Conservation (phyloP, 2,797 vertebrate species). For the Etheostoma nigrum region DNA sequence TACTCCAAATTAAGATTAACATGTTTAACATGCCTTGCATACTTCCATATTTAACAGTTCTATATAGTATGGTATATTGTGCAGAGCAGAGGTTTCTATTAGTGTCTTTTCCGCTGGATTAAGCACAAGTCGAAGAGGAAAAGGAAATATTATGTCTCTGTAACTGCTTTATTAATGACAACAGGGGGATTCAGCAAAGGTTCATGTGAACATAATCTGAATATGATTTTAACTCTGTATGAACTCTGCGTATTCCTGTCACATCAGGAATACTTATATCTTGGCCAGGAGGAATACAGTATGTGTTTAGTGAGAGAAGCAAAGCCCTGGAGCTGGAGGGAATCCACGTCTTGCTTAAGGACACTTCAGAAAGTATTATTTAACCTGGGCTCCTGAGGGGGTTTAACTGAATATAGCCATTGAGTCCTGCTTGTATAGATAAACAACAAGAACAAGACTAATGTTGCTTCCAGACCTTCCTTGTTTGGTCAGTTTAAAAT, state of each 20-base stretch:
- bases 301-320: neutral
- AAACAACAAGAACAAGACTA: neutral
- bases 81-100: slow-evolving; percentile 6
- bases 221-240: slow-evolving; percentile 9
- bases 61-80: neutral
- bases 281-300: neutral
- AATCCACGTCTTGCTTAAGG: neutral
- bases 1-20: slow-evolving; percentile 12
- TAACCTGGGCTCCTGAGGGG: too few relatives aligned
- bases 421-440: neutral
- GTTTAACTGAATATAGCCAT: neutral
- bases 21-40: slow-evolving; percentile 1
- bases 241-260: neutral
- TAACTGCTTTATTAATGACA: slow-evolving; percentile 51
- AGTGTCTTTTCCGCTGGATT: slow-evolving; percentile 36
- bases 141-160: slow-evolving; percentile 29
- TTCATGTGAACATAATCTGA: slow-evolving; percentile 11
- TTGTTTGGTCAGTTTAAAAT: too few relatives aligned
- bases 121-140: slow-evolving; percentile 45
- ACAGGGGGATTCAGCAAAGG: slow-evolving; percentile 11
- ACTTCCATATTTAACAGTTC: slow-evolving; percentile 27
- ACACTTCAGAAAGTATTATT: neutral
- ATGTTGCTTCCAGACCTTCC: too few relatives aligned
- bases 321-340: neutral
- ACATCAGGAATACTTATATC: neutral